phyloP scores from a whole-genome alignment of 2,797 vertebrate genomes.

The Aratinga solstitialis region DNA sequence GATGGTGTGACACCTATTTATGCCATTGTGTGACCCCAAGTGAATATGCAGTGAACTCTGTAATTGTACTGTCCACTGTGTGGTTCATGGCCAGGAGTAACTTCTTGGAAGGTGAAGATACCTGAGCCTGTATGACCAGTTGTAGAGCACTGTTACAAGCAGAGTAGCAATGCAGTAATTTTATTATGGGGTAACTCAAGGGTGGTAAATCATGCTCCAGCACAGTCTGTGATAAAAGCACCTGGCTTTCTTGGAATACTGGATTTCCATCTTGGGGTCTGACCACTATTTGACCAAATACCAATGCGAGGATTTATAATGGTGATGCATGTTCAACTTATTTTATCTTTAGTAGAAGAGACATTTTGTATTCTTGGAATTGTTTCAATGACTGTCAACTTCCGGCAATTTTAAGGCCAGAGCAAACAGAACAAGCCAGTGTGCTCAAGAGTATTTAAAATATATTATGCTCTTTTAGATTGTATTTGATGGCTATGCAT shows the following conservation, averaged over 20 bases:
- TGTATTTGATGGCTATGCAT: constrained; percentile 8
- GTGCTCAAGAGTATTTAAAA: neutral
- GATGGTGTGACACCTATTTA: neutral
- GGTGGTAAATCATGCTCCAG: neutral
- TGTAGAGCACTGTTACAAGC: neutral
- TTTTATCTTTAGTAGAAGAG: constrained; percentile 9
- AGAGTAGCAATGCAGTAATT: neutral
- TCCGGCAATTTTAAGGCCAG: neutral
- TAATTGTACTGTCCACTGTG: too few species aligned
- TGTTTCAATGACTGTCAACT: neutral
- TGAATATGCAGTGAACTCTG: neutral
- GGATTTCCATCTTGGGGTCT: neutral
- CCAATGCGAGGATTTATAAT: neutral
- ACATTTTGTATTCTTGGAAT: constrained; percentile 18
- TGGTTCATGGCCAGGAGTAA: neutral
- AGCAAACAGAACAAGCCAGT: constrained; percentile 30
- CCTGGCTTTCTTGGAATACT: neutral
- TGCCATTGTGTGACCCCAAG: neutral
- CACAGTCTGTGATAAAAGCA: rapidly evolving
- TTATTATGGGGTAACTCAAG: neutral
- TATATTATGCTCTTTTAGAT: constrained; percentile 19
- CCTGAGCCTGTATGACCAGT: rapidly evolving
- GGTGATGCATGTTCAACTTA: neutral
- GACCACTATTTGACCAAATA: rapidly evolving
- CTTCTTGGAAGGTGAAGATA: neutral